Base-by-base conservation (phyloP, 1,140 invertebrate species). In the Drosophila guanche region DNA sequence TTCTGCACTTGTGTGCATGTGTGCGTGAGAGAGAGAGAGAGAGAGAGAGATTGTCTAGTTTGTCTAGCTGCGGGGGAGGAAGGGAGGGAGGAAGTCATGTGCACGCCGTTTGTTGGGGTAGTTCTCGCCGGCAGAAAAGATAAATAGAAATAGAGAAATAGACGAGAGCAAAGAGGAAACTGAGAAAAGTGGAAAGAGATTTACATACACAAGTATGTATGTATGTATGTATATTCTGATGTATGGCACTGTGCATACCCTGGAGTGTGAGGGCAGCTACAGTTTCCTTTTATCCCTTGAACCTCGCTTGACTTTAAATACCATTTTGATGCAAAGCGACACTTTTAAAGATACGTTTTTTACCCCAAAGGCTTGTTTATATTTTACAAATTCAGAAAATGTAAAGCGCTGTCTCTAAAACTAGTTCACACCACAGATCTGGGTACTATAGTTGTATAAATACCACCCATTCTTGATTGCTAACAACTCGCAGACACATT, bases 101-200 rank as follows among this genome's bases (percentile, higher is more conserved):
- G 79, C 70, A 78, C 52, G 60, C 51, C 71, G 65, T 79, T 84
- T 86, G 81, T 86, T 86, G 81, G 81, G 81, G 81, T 86, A 86
- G 83, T 86, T 86, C 83, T 86, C 83, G 81, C 65, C 77, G 80
- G 73, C 77, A 85, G 65, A 73, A 42, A 61, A 63, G 60, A 47
- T 52, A 60, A 75, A 43, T 50, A 45, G 50, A 48, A 60, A 66
- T 29, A 54, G 43, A 52, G 53, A 58, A 66, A 65, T 65, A 48
- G 37, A 61, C 56, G 46, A 46, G 56, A 46, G 56, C 20, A 50
- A 45, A 46, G 40, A 37, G 14, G n/a, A 71, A 60, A 48, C 20
- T 37, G 3, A 23, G 20, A 47, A 47, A n/a, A n/a, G 33, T 12
- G 33, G 33, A 1, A 37, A 10, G 33, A 10, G 33, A 37, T 12